Conservation (phyloP, 2,113 vertebrate genomes). For the Heteronetta atricapilla region DNA sequence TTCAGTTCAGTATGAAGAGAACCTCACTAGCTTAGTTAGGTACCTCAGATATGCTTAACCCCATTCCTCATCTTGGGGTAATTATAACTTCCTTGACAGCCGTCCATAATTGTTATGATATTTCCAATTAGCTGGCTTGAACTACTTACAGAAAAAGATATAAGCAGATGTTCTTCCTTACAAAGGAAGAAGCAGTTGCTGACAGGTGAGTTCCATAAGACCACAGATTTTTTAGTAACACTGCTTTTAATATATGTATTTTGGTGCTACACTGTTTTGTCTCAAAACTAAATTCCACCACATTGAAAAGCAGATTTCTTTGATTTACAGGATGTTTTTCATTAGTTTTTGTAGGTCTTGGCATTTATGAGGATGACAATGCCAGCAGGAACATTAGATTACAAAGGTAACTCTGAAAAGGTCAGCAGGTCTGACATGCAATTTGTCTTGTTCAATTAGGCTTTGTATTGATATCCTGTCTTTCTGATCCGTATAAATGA, state of each 20-base stretch:
- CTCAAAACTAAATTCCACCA: not conserved
- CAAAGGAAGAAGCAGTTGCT: not conserved
- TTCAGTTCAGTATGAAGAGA: not conserved
- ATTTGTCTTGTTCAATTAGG: slow-evolving; percentile 54
- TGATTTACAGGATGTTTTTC: not conserved
- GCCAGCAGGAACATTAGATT: slow-evolving; percentile 36
- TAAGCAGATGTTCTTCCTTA: not conserved
- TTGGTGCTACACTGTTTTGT: not conserved
- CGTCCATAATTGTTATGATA: not conserved
- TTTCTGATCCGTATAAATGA: slow-evolving; percentile 9
- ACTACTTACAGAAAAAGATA: not conserved
- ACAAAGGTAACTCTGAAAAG: slow-evolving; percentile 37
- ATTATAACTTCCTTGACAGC: not conserved
- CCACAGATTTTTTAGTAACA: not conserved
- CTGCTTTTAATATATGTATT: not conserved
- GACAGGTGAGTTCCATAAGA: not conserved
- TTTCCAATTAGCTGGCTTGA: not conserved
- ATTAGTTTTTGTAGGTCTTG: not conserved
- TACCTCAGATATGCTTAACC: not conserved
- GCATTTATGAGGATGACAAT: slow-evolving; percentile 22
- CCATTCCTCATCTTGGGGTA: no score
- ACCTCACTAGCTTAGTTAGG: fast-evolving
- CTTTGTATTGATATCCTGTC: slow-evolving; percentile 11
- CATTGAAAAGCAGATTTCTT: not conserved
- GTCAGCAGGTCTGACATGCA: slow-evolving; percentile 16